A percentile compares a stretch with the other conserved stretches of the same genome.
phyloP scores from a whole-genome alignment of 2,113 vertebrate species.

The Forbesichthys papilliferus region DNA sequence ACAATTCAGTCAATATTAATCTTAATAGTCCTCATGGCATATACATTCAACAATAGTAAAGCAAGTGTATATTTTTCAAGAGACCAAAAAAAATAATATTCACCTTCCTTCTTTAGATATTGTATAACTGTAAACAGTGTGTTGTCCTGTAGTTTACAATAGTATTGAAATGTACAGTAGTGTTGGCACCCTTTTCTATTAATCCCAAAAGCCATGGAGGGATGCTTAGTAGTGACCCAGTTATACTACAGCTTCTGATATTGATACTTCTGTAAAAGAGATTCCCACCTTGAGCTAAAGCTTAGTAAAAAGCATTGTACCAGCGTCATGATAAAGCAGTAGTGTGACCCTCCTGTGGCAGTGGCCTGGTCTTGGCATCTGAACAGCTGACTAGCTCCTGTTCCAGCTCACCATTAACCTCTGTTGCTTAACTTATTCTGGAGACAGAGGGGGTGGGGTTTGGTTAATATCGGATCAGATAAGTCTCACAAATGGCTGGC shows the following conservation, averaged over 20 bases:
- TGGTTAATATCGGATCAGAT: neutral
- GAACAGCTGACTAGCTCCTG: neutral
- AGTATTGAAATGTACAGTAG: neutral
- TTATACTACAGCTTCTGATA: conserved; percentile 1
- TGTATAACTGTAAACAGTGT: neutral
- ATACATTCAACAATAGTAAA: too few relatives aligned
- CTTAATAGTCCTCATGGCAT: too few relatives aligned
- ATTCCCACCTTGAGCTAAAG: neutral
- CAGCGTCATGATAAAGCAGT: conserved; percentile 1
- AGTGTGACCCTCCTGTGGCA: neutral
- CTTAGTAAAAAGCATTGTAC: conserved; percentile 1
- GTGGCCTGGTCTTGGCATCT: too few relatives aligned
- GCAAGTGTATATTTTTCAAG: too few relatives aligned
- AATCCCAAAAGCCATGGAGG: conserved; percentile 14
- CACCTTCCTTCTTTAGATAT: neutral
- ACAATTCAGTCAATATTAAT: too few relatives aligned
- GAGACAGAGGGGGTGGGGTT: neutral
- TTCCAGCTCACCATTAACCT: conserved; percentile 35
- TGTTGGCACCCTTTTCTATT: conserved; percentile 30
- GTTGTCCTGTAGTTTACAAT: neutral
- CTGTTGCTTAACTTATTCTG: conserved; percentile 60
- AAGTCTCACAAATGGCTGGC: neutral
- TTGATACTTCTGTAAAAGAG: neutral
- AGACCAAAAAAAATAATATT: neutral
- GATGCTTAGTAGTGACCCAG: neutral